Conservation (phyloP, 2,113 vertebrate genomes). For the Pseudolaguvia tuberculata region DNA sequence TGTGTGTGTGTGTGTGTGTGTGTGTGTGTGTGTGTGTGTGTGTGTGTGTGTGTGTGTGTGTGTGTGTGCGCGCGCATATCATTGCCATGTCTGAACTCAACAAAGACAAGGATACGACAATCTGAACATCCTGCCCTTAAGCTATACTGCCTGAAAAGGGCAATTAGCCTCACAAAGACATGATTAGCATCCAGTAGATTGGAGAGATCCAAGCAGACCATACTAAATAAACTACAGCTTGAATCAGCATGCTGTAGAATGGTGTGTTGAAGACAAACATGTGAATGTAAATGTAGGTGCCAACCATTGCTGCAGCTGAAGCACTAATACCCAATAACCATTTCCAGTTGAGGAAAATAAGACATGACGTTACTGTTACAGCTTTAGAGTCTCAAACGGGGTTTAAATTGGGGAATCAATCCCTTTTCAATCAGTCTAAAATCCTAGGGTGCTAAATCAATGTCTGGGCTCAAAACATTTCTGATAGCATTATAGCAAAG, state of each 20-base stretch:
- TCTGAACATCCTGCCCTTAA: slow-evolving; percentile 45
- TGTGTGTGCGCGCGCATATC: background rate
- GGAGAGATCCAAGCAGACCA: slow-evolving; percentile 14
- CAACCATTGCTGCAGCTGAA: slow-evolving; percentile 9
- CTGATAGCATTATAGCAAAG: background rate
- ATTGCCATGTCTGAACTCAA: slow-evolving; percentile 31
- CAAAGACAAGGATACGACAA: slow-evolving; percentile 44
- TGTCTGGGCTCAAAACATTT: slow-evolving; percentile 10
- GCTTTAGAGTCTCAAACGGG: background rate
- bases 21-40: background rate
- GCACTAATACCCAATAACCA: background rate
- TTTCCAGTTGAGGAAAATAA: background rate
- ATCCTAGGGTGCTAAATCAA: slow-evolving; percentile 1
- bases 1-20: background rate
- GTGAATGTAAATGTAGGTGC: background rate
- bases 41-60: background rate
- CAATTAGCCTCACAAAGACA: slow-evolving; percentile 44
- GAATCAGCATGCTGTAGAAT: slow-evolving; percentile 13
- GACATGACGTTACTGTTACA: background rate
- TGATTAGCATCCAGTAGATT: slow-evolving; percentile 44
- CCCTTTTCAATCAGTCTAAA: slow-evolving; percentile 12
- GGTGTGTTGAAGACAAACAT: too few relatives aligned
- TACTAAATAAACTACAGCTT: slow-evolving; percentile 12
- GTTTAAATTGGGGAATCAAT: slow-evolving; percentile 16
- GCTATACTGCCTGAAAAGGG: slow-evolving; percentile 43